Conservation (phyloP, 2,888 invertebrate genomes). For the Sphaerolaimus hirsutus region DNA sequence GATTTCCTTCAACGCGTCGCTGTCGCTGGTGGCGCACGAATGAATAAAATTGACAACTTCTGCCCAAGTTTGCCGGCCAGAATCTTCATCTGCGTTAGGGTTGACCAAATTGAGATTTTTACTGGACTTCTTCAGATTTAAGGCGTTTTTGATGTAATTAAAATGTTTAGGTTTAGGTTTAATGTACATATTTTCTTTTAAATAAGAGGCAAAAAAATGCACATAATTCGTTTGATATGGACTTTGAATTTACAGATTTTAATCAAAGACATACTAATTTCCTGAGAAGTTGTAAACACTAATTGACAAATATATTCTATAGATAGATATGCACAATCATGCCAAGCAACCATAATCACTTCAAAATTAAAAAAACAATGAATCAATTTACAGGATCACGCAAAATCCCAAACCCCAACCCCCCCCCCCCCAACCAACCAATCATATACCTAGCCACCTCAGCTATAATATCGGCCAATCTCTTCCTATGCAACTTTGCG, state of each 20-base stretch:
- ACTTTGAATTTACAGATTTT: neutral
- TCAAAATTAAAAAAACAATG: too few species aligned
- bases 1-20: slow-evolving; percentile 61
- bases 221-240: neutral
- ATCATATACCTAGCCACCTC: slow-evolving; percentile 78
- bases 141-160: too few species aligned
- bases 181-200: too few species aligned
- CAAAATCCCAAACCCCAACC: neutral
- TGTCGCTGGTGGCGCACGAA: slow-evolving; percentile 63
- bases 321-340: too few species aligned
- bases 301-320: too few species aligned
- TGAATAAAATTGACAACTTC: slow-evolving; percentile 77
- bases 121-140: too few species aligned
- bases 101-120: too few species aligned
- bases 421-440: slow-evolving; percentile 15
- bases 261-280: neutral
- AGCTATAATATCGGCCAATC: slow-evolving; percentile 83
- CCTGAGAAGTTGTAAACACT: too few species aligned
- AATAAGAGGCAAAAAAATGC: too few species aligned
- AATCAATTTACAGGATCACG: too few species aligned
- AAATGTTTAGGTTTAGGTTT: too few species aligned
- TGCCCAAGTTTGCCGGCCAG: slow-evolving; percentile 26
- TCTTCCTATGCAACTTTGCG: slow-evolving; percentile 50
- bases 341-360: too few species aligned
- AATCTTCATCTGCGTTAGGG: slow-evolving; percentile 16